Evolutionary conservation across 2,113 vertebrate genomes (phyloP).

Genomic region (Greenwoodochromis staneri): DNA sequence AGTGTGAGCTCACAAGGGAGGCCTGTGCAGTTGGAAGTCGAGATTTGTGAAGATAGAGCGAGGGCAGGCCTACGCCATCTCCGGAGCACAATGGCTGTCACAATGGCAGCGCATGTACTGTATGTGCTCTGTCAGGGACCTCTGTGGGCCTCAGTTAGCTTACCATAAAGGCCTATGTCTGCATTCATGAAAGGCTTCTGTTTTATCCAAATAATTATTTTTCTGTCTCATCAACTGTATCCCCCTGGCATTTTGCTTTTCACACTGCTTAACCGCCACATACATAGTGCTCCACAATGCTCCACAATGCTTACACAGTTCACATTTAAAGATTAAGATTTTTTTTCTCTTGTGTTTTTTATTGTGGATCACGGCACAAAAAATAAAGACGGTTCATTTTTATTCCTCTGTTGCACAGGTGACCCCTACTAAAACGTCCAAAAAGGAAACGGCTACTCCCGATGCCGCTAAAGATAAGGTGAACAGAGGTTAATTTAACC

Average conservation of each 20-base stretch:
- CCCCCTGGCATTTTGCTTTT: neutral
- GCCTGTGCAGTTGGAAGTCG: constrained; percentile 66
- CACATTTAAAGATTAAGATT: neutral
- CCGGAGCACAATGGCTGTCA: constrained; percentile 70
- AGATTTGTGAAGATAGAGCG: constrained; percentile 69
- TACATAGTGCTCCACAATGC: neutral
- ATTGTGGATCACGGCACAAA: neutral
- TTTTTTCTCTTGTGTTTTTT: neutral
- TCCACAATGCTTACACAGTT: neutral
- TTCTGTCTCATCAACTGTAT: neutral
- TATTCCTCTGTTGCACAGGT: constrained; percentile 52
- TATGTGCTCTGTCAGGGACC: constrained; percentile 54
- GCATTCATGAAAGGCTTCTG: constrained; percentile 31
- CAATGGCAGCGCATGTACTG: constrained; percentile 66
- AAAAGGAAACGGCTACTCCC: constrained; percentile 63
- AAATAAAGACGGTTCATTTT: neutral
- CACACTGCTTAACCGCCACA: neutral
- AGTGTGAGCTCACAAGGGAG: constrained; percentile 72
- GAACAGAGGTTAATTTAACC: constrained; percentile 3
- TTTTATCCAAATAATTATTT: constrained; percentile 18
- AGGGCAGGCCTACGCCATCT: constrained; percentile 76
- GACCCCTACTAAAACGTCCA: constrained; percentile 66
- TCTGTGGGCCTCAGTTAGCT: constrained; percentile 38
- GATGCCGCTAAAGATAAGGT: constrained; percentile 73
- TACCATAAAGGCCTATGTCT: constrained; percentile 33